Conservation (phyloP, 92 coral and sea anemone genomes). For the Blastomussa wellsi region DNA sequence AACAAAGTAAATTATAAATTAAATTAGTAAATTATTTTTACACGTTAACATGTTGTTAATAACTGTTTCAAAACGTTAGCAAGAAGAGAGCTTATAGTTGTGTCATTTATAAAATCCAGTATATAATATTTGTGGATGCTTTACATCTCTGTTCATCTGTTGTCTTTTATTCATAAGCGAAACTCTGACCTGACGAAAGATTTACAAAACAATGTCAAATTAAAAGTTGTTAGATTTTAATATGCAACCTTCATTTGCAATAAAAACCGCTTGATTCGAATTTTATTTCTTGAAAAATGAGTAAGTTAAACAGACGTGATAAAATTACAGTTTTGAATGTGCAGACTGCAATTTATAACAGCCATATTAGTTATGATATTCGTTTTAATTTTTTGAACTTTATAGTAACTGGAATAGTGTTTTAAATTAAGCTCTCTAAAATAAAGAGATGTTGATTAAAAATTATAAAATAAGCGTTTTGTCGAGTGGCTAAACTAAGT, state of each 20-base stretch:
- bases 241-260: background rate
- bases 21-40: background rate
- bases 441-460: too few relatives aligned
- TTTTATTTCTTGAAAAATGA: background rate
- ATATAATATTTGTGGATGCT: background rate
- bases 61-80: background rate
- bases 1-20: background rate
- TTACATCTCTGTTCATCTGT: constrained; percentile 34
- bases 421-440: too few relatives aligned
- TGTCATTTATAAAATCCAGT: background rate
- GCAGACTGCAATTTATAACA: too few relatives aligned
- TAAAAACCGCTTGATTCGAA: background rate
- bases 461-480: too few relatives aligned
- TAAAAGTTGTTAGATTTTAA: background rate
- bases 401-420: too few relatives aligned
- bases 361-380: too few relatives aligned
- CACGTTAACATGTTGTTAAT: background rate
- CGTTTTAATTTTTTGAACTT: too few relatives aligned
- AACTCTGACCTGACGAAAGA: constrained; percentile 52
- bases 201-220: constrained; percentile 8
- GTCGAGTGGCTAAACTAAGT: too few relatives aligned
- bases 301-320: background rate
- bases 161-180: constrained; percentile 43
- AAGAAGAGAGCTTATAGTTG: background rate
- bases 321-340: too few relatives aligned